Evolutionary conservation across 2,797 vertebrate species (phyloP).

Genomic region (Sebastolobus altivelis): DNA sequence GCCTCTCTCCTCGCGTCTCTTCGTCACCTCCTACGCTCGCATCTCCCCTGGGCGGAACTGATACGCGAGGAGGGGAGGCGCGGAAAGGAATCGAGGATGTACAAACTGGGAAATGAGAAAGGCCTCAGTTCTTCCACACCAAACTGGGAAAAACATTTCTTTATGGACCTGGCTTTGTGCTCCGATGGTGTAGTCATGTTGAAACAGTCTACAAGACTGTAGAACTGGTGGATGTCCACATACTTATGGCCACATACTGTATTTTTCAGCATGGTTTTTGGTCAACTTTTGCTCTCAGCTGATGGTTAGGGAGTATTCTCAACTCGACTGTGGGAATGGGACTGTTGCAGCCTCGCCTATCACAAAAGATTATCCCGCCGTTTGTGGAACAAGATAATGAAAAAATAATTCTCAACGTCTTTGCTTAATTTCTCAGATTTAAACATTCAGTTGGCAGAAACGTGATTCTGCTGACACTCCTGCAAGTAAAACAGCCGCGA

Average conservation of each 20-base stretch:
- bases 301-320: not conserved
- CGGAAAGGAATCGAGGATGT: too few species aligned
- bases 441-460: conserved; percentile 36
- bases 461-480: conserved; percentile 45
- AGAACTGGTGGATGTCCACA: not conserved
- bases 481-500: conserved; percentile 59
- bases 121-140: not conserved
- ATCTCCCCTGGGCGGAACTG: too few species aligned
- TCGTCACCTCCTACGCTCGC: too few species aligned
- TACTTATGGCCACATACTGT: not conserved
- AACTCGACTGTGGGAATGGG: conserved; percentile 58
- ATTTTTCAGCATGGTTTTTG: not conserved
- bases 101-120: too few species aligned
- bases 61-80: too few species aligned
- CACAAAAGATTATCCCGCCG: conserved; percentile 34
- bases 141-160: not conserved
- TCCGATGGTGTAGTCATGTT: not conserved
- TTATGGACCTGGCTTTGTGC: not conserved
- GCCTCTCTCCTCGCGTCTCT: too few species aligned
- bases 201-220: too few species aligned
- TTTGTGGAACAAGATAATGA: conserved; percentile 55
- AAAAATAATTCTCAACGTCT: conserved; percentile 65
- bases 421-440: conserved; percentile 45
- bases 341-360: conserved; percentile 12
- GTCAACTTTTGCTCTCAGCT: not conserved